Base-by-base conservation (phyloP, 1,140 invertebrate species). In the Drosophila sturtevanti region DNA sequence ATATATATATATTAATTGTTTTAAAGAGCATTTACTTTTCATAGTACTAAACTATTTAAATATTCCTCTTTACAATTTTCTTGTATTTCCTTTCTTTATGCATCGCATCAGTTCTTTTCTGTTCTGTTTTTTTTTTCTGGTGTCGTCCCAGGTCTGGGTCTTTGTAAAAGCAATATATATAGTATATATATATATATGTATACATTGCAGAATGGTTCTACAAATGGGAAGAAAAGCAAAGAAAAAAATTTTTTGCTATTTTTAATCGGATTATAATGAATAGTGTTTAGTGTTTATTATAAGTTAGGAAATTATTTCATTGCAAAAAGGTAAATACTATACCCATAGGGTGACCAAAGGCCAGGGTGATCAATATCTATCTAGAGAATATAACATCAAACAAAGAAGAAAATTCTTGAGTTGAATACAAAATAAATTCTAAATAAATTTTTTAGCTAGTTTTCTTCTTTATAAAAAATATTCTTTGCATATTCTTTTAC, bases 231-330 rank as follows among this genome's bases (percentile, higher is more conserved):
- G 68, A 66, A 38, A 70, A 64, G 60, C 67, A 72, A 68, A 72
- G n/a, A n/a, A 74, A 63, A 68, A 65, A 77, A 24, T 24, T 24
- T 48, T 74, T 80, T 72, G 66, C 84, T 89, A 89, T 89, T 89
- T 89, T 77, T 84, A 89, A 89, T 89, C 84, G 69, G 84, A 89
- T 89, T 89, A 89, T 84, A 89, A 84, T 73, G 63, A 67, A 84
- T 70, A 78, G 56, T 89, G 68, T 89, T 89, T 89, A 77, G 68
- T 89, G 63, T 75, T 79, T 72, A 79, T 86, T 87, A 82, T 77
- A 87, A 81, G 62, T 63, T 74, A 74, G 77, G 75, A 78, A 70
- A 74, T 67, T 68, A 68, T 75, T 86, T 71, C 79, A 67, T 48
- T 68, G 68, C 54, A 63, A 62, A 87, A 69, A 75, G 72, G 31